phyloP scores from a whole-genome alignment of 2,113 vertebrate species.

The Sapajus apella region DNA sequence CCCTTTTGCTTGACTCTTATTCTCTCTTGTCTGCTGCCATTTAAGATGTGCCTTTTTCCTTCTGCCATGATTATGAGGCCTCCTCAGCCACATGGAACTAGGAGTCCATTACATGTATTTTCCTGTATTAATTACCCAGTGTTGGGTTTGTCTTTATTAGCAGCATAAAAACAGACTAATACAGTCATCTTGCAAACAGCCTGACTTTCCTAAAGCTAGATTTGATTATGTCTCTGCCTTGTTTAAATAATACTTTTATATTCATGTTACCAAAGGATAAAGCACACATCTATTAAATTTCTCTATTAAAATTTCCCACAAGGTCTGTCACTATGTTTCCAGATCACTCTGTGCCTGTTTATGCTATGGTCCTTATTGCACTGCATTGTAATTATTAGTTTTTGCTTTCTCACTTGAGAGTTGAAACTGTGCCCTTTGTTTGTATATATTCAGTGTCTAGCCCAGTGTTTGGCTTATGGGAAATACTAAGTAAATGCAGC shows the following conservation, averaged over 20 bases:
- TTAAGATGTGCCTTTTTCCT: no score
- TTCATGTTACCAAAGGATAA: neutral
- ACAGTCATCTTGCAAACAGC: neutral
- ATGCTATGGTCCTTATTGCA: neutral
- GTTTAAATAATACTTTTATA: neutral
- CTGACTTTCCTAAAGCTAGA: neutral
- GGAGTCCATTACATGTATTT: no score
- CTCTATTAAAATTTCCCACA: neutral
- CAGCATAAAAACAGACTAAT: no score
- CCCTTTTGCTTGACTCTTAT: no score
- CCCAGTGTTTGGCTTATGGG: neutral
- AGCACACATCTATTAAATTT: neutral
- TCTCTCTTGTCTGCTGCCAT: no score
- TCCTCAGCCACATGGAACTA: no score
- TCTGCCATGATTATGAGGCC: no score
- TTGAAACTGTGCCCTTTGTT: neutral
- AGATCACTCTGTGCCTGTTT: neutral
- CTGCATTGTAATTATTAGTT: neutral
- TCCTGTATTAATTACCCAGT: no score
- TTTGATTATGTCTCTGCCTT: neutral
- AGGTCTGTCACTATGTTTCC: neutral
- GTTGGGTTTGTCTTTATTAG: no score
- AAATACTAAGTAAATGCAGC: neutral
- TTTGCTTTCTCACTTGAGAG: neutral
- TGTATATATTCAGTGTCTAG: neutral